These are phyloP conservation scores for Luscinia luscinia DNA, from an alignment of 2,797 vertebrate species.

Conservation along the genomic window DNA sequence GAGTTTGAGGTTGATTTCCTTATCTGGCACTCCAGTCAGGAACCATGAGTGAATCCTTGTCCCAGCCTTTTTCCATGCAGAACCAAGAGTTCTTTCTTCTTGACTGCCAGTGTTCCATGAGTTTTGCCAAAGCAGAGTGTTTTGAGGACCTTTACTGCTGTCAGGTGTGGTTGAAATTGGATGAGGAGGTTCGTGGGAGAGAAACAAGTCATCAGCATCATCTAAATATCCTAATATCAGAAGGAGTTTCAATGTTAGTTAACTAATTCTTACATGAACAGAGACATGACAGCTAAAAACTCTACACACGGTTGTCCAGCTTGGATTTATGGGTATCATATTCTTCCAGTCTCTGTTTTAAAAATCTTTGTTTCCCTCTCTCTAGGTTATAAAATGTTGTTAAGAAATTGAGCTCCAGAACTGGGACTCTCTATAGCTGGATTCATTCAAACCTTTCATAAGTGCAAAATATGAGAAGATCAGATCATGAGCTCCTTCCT, in stretches of 20 bases:
- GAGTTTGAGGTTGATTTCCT: neutral
- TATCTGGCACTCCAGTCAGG: accelerated
- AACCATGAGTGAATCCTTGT: neutral
- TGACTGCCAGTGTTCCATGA: neutral
- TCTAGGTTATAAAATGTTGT: neutral
- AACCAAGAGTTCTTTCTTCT: neutral
- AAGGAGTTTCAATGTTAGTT: neutral
- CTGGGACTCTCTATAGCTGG: neutral
- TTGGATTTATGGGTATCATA: neutral
- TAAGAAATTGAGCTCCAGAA: neutral
- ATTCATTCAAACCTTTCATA: neutral
- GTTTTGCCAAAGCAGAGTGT: neutral
- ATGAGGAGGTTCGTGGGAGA: neutral
- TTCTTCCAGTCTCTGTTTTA: neutral
- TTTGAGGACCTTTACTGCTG: neutral
- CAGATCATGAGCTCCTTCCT: neutral
- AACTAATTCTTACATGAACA: neutral
- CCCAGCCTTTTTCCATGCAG: neutral
- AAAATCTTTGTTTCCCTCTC: neutral
- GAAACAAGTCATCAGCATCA: neutral
- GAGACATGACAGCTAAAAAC: neutral
- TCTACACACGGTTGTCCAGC: accelerated
- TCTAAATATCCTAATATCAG: neutral
- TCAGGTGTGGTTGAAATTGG: neutral
- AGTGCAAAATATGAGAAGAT: neutral